Base-by-base conservation (phyloP, 2,797 vertebrate genomes). In the Brachymystax lenok region DNA sequence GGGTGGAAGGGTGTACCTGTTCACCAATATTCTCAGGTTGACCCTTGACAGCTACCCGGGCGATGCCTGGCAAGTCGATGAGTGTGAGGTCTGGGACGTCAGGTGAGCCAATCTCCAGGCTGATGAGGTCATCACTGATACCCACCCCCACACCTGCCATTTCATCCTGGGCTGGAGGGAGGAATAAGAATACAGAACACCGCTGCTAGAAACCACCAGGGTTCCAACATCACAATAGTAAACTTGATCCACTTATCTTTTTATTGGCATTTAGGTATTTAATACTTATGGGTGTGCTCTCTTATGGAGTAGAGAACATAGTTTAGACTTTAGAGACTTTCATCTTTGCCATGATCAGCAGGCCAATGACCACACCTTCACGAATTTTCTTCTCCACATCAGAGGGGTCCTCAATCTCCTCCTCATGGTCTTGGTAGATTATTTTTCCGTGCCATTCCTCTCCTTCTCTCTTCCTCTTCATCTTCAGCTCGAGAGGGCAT, bases 51-150 rank as follows among this genome's bases (percentile, higher is more conserved):
- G 96, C 93, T 71, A 96, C 95, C 74, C 96, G 94, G 77, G 95
- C 88, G 19, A 97, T 97, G 50, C 96, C 95, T 0, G 97, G 97
- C 21, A 98, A 94, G 85, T 98, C 97, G 17, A 97, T 97, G 52
- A 98, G 92, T 0, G 97, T 98, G 84, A 98, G 90, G 30, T 98
- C 96, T 0, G 95, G 95, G 59, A 97, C 95, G 0, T 94, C 77
- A 0, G 95, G 87, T n/a, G 96, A 97, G 14, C 51, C 77, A 21
- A 99, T 84, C 84, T 97, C 95, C 81, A 98, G 87, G 73, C 85
- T 95, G 86, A 99, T 97, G 33, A 96, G 91, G 3, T 96, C 87
- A 0, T 81, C 72, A 0, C 95, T 95, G 84, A 98, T 96, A 30
- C 90, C 95, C 56, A 91, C 81, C 1, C 89, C 92, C 0, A 51